Evolutionary conservation across 23 tunicate species (phyloP).

Genomic region (Clavelina lepadiformis): DNA sequence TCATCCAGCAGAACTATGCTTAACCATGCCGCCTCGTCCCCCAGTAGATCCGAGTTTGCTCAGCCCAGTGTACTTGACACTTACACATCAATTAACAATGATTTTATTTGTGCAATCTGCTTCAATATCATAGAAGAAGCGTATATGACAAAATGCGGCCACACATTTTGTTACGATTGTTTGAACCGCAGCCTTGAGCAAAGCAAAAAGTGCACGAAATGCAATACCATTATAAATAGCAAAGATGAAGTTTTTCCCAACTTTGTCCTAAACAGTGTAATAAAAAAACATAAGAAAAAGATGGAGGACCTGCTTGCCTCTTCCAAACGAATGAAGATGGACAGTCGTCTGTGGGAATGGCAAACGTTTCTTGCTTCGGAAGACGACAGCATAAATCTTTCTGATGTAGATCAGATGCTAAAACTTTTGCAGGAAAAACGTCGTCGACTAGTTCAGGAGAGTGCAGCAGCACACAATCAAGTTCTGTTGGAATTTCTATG

Average conservation of each 20-base stretch:
- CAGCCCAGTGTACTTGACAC: constrained; percentile 63
- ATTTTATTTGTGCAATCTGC: constrained; percentile 86
- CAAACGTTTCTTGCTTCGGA: constrained; percentile 61
- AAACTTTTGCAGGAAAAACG: constrained; percentile 69
- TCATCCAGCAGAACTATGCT: constrained; percentile 23
- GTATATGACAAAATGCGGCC: constrained; percentile 97
- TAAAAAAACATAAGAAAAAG: constrained; percentile 67
- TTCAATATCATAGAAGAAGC: constrained; percentile 90
- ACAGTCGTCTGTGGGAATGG: constrained; percentile 73
- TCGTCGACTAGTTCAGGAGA: constrained; percentile 56
- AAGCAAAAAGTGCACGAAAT: constrained; percentile 76
- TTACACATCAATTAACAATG: constrained; percentile 37
- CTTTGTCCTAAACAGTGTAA: constrained; percentile 58
- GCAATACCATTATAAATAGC: constrained; percentile 38
- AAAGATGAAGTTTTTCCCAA: constrained; percentile 90
- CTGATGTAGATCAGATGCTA: constrained; percentile 78
- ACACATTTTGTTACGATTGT: constrained; percentile 84
- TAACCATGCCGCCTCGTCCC: constrained; percentile 1
- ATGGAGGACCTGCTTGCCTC: constrained; percentile 40
- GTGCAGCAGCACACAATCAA: constrained; percentile 65
- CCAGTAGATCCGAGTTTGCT: constrained; percentile 10
- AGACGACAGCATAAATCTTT: constrained; percentile 46
- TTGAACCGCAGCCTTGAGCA: constrained; percentile 47
- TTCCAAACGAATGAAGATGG: constrained; percentile 60
- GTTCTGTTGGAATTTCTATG: constrained; percentile 68